Percentiles rank a stretch among this genome's conserved stretches.
phyloP scores from a whole-genome alignment of 2,113 vertebrate species.

The Trinectes maculatus region DNA sequence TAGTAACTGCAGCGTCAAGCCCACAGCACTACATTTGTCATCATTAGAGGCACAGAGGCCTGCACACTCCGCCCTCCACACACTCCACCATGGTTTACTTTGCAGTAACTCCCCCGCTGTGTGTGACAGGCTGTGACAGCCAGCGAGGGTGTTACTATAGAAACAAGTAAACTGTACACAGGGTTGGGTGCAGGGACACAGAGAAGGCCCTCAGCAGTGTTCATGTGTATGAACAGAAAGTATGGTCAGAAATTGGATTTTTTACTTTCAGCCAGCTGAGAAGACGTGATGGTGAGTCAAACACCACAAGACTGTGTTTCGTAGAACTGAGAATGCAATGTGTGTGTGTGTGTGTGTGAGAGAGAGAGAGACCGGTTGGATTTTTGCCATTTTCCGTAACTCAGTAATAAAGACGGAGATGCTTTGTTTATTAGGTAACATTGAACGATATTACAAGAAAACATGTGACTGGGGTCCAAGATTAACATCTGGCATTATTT shows the following conservation, averaged over 20 bases:
- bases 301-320: constrained; percentile 2
- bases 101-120: constrained; percentile 7
- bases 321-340: neutral
- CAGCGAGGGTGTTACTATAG: constrained; percentile 66
- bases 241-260: constrained; percentile 20
- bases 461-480: neutral
- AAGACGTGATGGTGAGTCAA: constrained; percentile 41
- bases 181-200: constrained; percentile 12
- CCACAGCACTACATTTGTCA: constrained; percentile 47
- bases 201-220: constrained; percentile 14
- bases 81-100: constrained; percentile 10
- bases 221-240: neutral
- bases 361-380: neutral
- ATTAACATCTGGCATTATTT: neutral
- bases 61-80: constrained; percentile 10
- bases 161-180: constrained; percentile 72
- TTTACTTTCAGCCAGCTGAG: constrained; percentile 5
- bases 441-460: too few relatives aligned
- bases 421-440: neutral
- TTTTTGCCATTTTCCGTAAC: neutral
- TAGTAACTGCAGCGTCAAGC: constrained; percentile 32
- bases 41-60: constrained; percentile 34
- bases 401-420: neutral
- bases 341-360: neutral
- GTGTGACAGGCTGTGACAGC: constrained; percentile 36